A percentile compares a stretch with the other conserved stretches of the same genome.
These are phyloP conservation scores for Dasysyrphus albostriatus DNA, from an alignment of 2,888 invertebrate species.

Conservation along the genomic window DNA sequence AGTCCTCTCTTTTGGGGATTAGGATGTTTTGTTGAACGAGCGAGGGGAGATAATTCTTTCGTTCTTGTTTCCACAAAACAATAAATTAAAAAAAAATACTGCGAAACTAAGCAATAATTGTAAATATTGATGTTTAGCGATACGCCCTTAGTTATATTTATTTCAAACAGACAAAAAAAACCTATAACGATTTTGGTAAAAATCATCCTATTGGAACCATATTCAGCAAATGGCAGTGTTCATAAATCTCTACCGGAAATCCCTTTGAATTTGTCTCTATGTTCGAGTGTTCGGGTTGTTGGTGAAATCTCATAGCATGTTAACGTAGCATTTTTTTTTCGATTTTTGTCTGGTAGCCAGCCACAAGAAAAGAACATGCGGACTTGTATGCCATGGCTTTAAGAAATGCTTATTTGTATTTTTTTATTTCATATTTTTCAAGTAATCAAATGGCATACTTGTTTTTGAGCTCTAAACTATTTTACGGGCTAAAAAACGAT, in stretches of 20 bases:
- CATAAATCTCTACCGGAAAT: conserved; percentile 62
- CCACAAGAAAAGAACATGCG: not conserved
- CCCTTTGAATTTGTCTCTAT: conserved; percentile 41
- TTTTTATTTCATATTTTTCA: too few species aligned
- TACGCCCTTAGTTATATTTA: conserved; percentile 24
- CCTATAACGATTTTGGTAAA: conserved; percentile 56
- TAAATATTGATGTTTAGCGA: conserved; percentile 70
- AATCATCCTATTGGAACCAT: conserved; percentile 5
- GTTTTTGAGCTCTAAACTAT: too few species aligned
- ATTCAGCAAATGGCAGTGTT: conserved; percentile 28
- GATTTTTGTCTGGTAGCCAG: not conserved
- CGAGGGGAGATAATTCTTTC: conserved; percentile 38
- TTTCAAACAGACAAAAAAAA: not conserved
- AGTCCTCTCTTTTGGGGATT: conserved; percentile 36
- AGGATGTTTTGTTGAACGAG: conserved; percentile 3
- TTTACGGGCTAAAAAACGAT: too few species aligned
- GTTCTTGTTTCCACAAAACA: conserved; percentile 37
- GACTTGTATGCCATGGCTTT: too few species aligned
- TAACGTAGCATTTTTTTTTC: conserved; percentile 48
- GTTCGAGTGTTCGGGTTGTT: conserved; percentile 17
- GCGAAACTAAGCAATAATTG: conserved; percentile 56
- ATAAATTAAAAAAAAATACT: conserved; percentile 13
- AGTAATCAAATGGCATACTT: too few species aligned
- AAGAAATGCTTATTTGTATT: too few species aligned
- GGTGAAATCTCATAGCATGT: conserved; percentile 62